Evolutionary conservation across 2,888 invertebrate genomes (phyloP).

Genomic region (Abrostola tripartita): DNA sequence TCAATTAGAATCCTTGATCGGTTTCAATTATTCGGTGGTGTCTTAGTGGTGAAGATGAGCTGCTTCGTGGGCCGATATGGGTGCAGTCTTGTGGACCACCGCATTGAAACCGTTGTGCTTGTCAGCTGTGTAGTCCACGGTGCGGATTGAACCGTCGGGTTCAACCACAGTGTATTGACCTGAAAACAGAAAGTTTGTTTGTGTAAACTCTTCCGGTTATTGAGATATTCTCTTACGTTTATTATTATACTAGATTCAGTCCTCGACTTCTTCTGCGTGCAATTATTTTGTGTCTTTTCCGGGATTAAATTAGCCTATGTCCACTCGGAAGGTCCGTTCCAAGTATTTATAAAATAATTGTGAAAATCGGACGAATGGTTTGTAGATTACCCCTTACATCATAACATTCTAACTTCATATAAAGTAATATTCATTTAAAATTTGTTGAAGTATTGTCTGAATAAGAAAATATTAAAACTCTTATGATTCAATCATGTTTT

Average conservation of each 20-base stretch:
- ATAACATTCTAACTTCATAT: too few species aligned
- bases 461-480: too few species aligned
- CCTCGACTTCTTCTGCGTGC: neutral
- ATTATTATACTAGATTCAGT: neutral
- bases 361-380: too few species aligned
- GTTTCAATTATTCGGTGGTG: neutral
- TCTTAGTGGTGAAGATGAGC: slow-evolving; percentile 66
- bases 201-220: neutral
- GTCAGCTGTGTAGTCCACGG: slow-evolving; percentile 86
- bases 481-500: too few species aligned
- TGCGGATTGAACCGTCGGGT: slow-evolving; percentile 85
- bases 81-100: slow-evolving; percentile 83
- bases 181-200: slow-evolving; percentile 51
- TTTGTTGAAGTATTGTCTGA: too few species aligned
- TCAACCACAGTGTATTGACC: slow-evolving; percentile 86
- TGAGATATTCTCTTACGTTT: too few species aligned
- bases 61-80: slow-evolving; percentile 80
- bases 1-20: slow-evolving; percentile 25
- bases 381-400: too few species aligned
- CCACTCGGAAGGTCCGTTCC: too few species aligned
- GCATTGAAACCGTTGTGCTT: slow-evolving; percentile 86
- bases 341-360: too few species aligned
- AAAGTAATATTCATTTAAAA: too few species aligned
- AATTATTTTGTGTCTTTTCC: too few species aligned
- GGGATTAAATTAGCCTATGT: too few species aligned